Evolutionary conservation across 2,113 vertebrate genomes (phyloP).

Genomic region (Scophthalmus maximus): DNA sequence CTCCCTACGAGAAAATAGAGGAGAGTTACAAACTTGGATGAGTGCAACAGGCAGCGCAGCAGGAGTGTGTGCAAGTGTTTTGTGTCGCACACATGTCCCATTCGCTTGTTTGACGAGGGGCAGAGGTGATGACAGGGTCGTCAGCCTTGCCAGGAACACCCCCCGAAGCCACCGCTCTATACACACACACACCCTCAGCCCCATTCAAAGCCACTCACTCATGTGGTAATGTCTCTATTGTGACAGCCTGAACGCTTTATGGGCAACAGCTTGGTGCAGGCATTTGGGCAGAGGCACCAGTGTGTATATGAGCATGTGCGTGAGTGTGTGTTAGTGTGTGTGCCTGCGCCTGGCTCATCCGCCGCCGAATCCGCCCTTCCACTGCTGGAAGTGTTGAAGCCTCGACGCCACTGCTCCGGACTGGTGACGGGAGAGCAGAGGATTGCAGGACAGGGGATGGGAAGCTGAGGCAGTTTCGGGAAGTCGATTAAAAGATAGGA

Average conservation of each 20-base stretch:
- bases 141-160: conserved; percentile 73
- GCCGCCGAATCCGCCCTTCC: conserved; percentile 50
- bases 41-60: conserved; percentile 21
- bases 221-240: conserved; percentile 86
- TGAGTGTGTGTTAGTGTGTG: conserved; percentile 23
- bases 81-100: conserved; percentile 44
- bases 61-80: conserved; percentile 25
- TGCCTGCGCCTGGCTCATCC: conserved; percentile 45
- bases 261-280: conserved; percentile 81
- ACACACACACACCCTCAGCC: conserved; percentile 68
- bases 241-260: conserved; percentile 76
- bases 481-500: conserved; percentile 29
- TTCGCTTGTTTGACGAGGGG: conserved; percentile 70
- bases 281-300: conserved; percentile 75
- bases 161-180: conserved; percentile 59
- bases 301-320: conserved; percentile 51
- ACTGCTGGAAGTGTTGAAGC: conserved; percentile 33
- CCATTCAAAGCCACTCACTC: conserved; percentile 82
- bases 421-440: conserved; percentile 38
- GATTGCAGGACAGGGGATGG: conserved; percentile 20
- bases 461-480: conserved; percentile 15
- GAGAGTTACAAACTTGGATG: conserved; percentile 33
- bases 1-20: conserved; percentile 5
- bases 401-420: conserved; percentile 26
- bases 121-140: conserved; percentile 78